phyloP scores from a whole-genome alignment of 2,797 vertebrate species.

The Petrocephalus sullivani region DNA sequence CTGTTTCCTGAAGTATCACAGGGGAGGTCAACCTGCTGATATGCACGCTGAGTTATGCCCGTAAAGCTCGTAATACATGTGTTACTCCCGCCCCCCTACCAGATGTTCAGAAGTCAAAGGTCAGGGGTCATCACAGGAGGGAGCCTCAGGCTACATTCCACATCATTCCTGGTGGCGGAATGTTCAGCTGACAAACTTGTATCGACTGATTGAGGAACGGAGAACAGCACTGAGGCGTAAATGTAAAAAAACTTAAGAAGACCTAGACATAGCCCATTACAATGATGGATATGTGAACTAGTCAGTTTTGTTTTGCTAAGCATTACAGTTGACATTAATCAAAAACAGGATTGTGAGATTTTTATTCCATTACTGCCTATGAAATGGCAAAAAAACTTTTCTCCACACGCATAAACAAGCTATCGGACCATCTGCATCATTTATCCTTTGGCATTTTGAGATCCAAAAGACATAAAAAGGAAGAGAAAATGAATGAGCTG shows the following conservation, averaged over 20 bases:
- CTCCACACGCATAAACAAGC: not conserved
- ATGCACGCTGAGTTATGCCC: not conserved
- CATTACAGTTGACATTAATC: not conserved
- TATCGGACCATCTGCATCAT: not conserved
- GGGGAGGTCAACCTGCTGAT: not conserved
- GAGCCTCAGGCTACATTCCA: not conserved
- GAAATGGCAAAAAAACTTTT: not conserved
- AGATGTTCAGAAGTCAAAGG: slow-evolving; percentile 4
- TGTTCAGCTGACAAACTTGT: not conserved
- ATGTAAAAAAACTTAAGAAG: not conserved
- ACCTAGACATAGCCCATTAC: not conserved
- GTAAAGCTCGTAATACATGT: not conserved
- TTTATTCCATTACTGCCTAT: not conserved
- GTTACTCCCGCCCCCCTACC: not conserved
- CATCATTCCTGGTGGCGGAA: not conserved
- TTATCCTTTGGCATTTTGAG: not conserved
- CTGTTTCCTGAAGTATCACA: not conserved
- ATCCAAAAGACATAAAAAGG: not conserved
- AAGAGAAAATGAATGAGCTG: not conserved
- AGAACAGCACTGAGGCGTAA: not conserved
- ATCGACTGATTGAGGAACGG: not conserved
- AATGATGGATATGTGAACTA: not conserved
- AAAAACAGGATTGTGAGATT: not conserved
- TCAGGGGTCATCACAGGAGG: not conserved
- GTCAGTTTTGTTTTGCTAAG: not conserved